Base-by-base conservation (phyloP, 2,797 vertebrate genomes). In the Synanceia verrucosa region DNA sequence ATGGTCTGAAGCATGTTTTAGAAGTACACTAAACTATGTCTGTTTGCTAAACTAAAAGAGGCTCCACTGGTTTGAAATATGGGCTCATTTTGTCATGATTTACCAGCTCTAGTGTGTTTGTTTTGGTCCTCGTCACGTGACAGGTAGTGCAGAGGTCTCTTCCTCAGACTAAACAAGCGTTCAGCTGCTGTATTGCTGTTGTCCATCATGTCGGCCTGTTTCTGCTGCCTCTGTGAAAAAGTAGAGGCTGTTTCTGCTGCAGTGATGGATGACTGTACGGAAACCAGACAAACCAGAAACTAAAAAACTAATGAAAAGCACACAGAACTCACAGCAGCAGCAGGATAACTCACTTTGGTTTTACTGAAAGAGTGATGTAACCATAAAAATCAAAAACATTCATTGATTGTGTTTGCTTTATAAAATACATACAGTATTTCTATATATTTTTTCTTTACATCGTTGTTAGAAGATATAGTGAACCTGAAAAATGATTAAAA, bases 251-350 rank as follows among this genome's bases (percentile, higher is more conserved):
- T n/a, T n/a, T n/a, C 34, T 21, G 33, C 33, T 11, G 41, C 18
- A 6, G 0, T 74, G 60, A 82, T 21, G 6, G 50, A 68, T 67
- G 53, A 46, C 43, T 4, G 29, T 4, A 29, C 6, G 46, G 9
- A 60, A 51, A 65, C 55, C 24, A 57, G 53, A n/a, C n/a, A n/a
- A n/a, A n/a, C n/a, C n/a, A n/a, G n/a, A n/a, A 67, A 23, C 53
- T 34, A 14, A 28, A 18, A 6, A 10, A 31, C n/a, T 19, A 41
- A 57, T 65, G 39, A 60, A 73, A 43, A 64, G 52, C 28, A 21
- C 41, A 47, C 26, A 6, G n/a, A n/a, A 33, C 19, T 47, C 33
- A 26, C 16, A 59, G 11, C n/a, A n/a, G n/a, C n/a, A n/a, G n/a
- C n/a, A 13, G 41, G 13, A 36, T 9, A 9, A 18, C 23, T 4